phyloP scores from a whole-genome alignment of 2,888 invertebrate species.

The Synergus laeviventris region DNA sequence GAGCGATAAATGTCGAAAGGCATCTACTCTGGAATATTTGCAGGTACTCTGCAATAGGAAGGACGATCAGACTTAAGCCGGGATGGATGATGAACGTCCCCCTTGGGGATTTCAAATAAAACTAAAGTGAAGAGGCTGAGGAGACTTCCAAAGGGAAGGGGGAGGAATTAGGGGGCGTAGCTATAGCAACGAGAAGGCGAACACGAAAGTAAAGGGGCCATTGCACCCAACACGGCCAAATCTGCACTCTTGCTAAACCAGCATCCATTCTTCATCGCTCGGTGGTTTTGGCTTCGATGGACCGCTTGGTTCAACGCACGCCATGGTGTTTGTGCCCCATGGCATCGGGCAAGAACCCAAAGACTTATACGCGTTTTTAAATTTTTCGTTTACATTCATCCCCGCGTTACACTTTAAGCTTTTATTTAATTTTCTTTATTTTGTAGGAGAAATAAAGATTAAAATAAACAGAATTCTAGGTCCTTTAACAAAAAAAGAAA shows the following conservation, averaged over 20 bases:
- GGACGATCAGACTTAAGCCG: conserved; percentile 59
- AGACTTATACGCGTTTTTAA: not conserved
- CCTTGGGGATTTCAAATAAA: conserved; percentile 68
- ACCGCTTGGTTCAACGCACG: conserved; percentile 58
- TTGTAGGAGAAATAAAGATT: too few relatives aligned
- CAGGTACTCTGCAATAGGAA: conserved; percentile 55
- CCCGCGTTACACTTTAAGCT: too few relatives aligned
- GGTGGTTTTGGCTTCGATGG: conserved; percentile 61
- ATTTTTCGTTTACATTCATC: not conserved
- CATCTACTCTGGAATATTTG: conserved; percentile 49
- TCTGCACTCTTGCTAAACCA: conserved; percentile 74
- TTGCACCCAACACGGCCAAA: conserved; percentile 72
- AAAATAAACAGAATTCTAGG: too few relatives aligned
- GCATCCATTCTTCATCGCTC: conserved; percentile 72
- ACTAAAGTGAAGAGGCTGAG: conserved; percentile 62
- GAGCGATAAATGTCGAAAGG: conserved; percentile 50
- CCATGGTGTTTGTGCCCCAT: conserved; percentile 42
- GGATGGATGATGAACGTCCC: conserved; percentile 69
- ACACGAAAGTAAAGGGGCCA: conserved; percentile 70
- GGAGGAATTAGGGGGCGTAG: conserved; percentile 65
- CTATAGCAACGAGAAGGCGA: conserved; percentile 69
- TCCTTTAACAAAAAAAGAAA: too few relatives aligned
- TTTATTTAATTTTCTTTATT: too few relatives aligned
- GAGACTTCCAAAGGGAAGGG: conserved; percentile 56
- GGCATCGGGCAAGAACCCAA: conserved; percentile 17